Evolutionary conservation across 23 tunicate genomes (phyloP), one percentile per base, ranked within the genome.

Genomic region (Clavelina lepadiformis): DNA sequence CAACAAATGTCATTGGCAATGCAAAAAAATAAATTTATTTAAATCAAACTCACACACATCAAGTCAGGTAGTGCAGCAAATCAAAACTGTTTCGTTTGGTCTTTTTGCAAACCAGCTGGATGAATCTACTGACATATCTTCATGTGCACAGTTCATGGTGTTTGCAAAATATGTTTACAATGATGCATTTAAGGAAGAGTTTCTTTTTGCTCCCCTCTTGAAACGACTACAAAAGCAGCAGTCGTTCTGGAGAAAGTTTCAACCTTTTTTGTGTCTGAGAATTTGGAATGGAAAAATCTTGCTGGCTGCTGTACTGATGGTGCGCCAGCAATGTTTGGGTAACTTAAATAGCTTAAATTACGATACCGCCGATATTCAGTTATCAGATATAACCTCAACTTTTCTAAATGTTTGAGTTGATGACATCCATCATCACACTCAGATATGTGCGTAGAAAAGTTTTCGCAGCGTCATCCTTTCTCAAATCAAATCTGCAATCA

Each of bases 271-370:
- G 69, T 45, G 33, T 57, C 76, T 53, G 82, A 55, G 37, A 0
- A 41, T 31, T 56, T 73, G 74, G 74, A 81, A 55, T 81, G 88
- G 80, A 56, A 63, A 30, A 73, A 73, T 65, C 67, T 81, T 53
- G 68, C 73, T 62, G 88, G 88, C 32, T 67, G 69, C 2, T 69
- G 77, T 62, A 79, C 77, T 0, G 79, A 72, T 81, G 79, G 79
- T 1, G 79, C 88, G 50, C 62, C 82, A 5, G 76, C 91, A 3
- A 82, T 82, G 91, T n/a, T n/a, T n/a, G n/a, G n/a, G n/a, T n/a
- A n/a, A n/a, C n/a, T n/a, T n/a, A n/a, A n/a, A n/a, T n/a, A n/a
- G n/a, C n/a, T n/a, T n/a, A n/a, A n/a, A n/a, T n/a, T n/a, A n/a
- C n/a, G n/a, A n/a, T n/a, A n/a, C n/a, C n/a, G n/a, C n/a, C n/a